Evolutionary conservation across 1,140 invertebrate species (phyloP).

Genomic region (Sarcophaga peregrina): DNA sequence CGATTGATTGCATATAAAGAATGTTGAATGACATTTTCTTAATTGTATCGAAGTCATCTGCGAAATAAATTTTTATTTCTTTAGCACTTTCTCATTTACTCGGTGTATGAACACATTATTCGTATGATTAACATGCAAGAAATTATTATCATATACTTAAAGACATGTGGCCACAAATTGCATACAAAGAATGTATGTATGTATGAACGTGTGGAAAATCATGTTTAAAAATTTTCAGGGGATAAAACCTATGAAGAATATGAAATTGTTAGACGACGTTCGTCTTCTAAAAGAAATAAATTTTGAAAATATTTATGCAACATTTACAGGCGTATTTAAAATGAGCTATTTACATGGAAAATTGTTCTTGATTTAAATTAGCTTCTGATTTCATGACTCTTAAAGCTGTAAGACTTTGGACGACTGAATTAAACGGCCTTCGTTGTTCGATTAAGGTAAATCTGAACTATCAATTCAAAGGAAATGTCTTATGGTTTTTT

Average conservation of each 20-base stretch:
- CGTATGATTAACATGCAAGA: conserved; percentile 8
- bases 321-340: too few relatives aligned
- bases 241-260: neutral
- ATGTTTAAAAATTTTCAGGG: neutral
- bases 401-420: too few relatives aligned
- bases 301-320: too few relatives aligned
- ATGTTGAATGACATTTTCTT: conserved; percentile 29
- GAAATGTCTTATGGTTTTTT: too few relatives aligned
- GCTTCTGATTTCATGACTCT: too few relatives aligned
- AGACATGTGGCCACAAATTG: neutral
- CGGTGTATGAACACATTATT: neutral
- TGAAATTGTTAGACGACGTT: too few relatives aligned
- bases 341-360: too few relatives aligned
- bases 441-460: too few relatives aligned
- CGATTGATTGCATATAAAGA: conserved; percentile 32
- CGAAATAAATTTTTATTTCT: neutral
- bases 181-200: neutral
- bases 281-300: too few relatives aligned
- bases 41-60: conserved; percentile 6
- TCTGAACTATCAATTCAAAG: too few relatives aligned
- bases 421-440: too few relatives aligned
- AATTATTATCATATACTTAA: conserved; percentile 9
- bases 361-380: too few relatives aligned
- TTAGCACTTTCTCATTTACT: neutral
- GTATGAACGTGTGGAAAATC: neutral